phyloP scores from a whole-genome alignment of 2,888 invertebrate genomes.

The Erebia ligea region DNA sequence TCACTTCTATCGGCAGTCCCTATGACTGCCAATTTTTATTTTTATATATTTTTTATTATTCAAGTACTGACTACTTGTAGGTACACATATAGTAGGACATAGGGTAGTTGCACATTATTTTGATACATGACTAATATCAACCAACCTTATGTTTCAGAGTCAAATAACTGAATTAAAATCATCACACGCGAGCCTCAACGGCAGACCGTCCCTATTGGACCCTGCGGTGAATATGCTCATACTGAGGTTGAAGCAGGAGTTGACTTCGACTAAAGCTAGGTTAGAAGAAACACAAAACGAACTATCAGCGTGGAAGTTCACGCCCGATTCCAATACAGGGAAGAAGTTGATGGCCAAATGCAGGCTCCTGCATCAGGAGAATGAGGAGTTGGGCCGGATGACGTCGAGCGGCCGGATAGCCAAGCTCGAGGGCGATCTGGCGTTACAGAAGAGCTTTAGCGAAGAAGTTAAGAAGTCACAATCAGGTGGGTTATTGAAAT shows the following conservation, averaged over 20 bases:
- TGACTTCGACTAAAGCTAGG: conserved; percentile 93
- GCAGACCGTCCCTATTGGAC: conserved; percentile 89
- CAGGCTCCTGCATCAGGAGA: conserved; percentile 96
- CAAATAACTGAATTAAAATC: conserved; percentile 97
- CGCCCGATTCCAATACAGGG: conserved; percentile 99
- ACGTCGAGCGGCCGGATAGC: conserved; percentile 97
- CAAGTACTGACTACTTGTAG: too few species aligned
- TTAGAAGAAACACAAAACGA: conserved; percentile 99
- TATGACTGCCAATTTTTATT: too few species aligned
- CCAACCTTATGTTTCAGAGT: conserved; percentile 82
- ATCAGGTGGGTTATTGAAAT: conserved; percentile 85
- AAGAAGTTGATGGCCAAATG: conserved; percentile 99
- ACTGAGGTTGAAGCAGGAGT: conserved; percentile 94
- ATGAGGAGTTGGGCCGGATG: conserved; percentile 98
- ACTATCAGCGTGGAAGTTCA: conserved; percentile 99
- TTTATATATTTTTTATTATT: too few species aligned
- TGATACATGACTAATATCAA: conserved; percentile 2
- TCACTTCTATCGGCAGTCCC: too few species aligned
- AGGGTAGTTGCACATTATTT: too few species aligned
- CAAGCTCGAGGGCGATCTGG: conserved; percentile 97
- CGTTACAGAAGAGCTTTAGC: conserved; percentile 96
- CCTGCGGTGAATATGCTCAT: conserved; percentile 98
- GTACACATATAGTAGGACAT: too few species aligned
- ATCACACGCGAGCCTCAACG: conserved; percentile 92
- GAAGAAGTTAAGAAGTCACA: conserved; percentile 98